Evolutionary conservation across 2,113 vertebrate species (phyloP), one percentile per base, ranked within the genome.

Genomic region (Regulus satrapa): DNA sequence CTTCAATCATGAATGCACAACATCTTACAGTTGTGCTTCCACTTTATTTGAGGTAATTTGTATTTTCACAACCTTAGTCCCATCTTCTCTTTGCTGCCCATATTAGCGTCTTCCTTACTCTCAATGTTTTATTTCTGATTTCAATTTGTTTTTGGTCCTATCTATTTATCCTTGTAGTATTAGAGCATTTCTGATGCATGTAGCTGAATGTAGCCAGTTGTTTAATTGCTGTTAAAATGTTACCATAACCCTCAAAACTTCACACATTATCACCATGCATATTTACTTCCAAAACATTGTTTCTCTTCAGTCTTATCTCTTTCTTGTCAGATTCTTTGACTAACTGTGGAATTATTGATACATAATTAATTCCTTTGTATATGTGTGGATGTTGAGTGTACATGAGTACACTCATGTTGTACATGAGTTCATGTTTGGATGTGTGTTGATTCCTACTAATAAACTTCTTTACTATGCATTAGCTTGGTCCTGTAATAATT

Each of bases 251-350:
- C 48, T 71, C 17, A 20, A 45, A 90, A 68, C 13, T 41, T 89
- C 41, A 72, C 2, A 2, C 3, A 3, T 79, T 2, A 7, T 38
- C n/a, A 24, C 12, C 1, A 0, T 56, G 20, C 6, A 68, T 43
- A 58, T 72, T 78, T 69, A 62, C 26, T 75, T 36, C 17, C 45
- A 52, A 87, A 67, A 45, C 2, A 20, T 34, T 45, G 12, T 21
- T 85, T 64, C 8, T 59, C 4, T 79, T 52, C 28, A 72, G 10
- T 51, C 19, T 71, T 75, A 46, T 79, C 23, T 69, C 52, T 64
- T 85, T 88, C n/a, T 79, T 90, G 31, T 3, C 36, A 56, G 14
- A 3, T 62, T 46, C 31, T 79, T 79, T 85, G 41, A 58, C 12
- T 67, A 62, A 52, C 25, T 54, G 25, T 55, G 62, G 59, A 94